Base-by-base conservation (phyloP, 2,113 vertebrate species). In the Clarias magur region DNA sequence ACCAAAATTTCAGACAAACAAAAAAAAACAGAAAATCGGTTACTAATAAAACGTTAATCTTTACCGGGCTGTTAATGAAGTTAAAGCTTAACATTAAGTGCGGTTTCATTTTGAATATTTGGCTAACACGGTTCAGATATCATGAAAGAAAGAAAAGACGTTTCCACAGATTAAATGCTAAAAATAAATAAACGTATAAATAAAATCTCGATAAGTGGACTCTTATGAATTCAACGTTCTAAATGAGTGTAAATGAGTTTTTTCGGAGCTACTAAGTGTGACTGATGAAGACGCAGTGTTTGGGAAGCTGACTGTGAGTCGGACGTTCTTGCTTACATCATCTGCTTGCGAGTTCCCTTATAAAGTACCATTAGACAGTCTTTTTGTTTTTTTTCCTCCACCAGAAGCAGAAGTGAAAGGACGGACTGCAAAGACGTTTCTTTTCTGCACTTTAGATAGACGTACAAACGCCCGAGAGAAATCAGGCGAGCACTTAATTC, bases 361-460 rank as follows among this genome's bases (percentile, higher is more conserved):
- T 94, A 93, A 94, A 95, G 95, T 95, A 94, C 93, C 94, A 93
- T 96, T 94, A 91, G 92, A 94, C 95, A 87, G 93, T 95, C 94
- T 92, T 94, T 84, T 53, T 48, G 17, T 70, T 38, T 19, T 9
- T 5, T 5, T 0, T 0, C 34, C 34, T 34, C 62, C 34, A 17
- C 72, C 17, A 27, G 34, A 86, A 81, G 75, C 84, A 19, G 89
- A 89, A 86, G 72, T 30, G 60, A 86, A 85, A 67, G 67, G 88
- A 73, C 42, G 30, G 88, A 83, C 80, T 56, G 83, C 15, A 19
- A 57, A 84, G 53, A 53, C 86, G 85, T 79, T 53, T 78, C 82
- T 76, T 89, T 56, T 83, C 90, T 88, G 89, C 89, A 90, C 88
- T 90, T 88, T 89, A 91, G 57, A 86, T 75, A n/a, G 73, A 25